phyloP scores from a whole-genome alignment of 2,888 invertebrate species.

The Leucania comma region DNA sequence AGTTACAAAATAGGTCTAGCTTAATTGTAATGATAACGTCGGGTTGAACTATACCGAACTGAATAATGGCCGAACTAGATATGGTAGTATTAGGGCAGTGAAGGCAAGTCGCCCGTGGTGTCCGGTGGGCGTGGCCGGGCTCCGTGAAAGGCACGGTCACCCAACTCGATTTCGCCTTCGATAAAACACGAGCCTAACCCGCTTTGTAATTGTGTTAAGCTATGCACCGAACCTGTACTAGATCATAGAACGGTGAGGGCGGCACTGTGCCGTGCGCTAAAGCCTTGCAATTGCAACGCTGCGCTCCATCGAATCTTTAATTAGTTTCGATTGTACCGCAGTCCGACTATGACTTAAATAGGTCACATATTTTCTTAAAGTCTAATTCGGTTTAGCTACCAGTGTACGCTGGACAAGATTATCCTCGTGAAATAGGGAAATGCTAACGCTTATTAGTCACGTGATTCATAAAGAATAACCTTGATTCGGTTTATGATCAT shows the following conservation, averaged over 20 bases:
- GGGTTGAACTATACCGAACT: slow-evolving; percentile 63
- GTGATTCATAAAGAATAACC: slow-evolving; percentile 75
- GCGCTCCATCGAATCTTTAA: slow-evolving; percentile 76
- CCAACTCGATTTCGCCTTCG: slow-evolving; percentile 82
- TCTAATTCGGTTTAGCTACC: slow-evolving; percentile 18
- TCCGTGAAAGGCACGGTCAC: slow-evolving; percentile 85
- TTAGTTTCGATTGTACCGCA: slow-evolving; percentile 76
- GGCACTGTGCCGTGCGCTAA: slow-evolving; percentile 55
- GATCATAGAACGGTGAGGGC: slow-evolving; percentile 62
- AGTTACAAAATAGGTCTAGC: slow-evolving; percentile 59
- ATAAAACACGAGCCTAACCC: slow-evolving; percentile 75
- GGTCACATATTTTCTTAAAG: slow-evolving; percentile 71
- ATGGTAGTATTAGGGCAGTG: slow-evolving; percentile 73
- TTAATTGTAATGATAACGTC: slow-evolving; percentile 71
- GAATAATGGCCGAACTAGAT: slow-evolving; percentile 69
- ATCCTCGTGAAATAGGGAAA: slow-evolving; percentile 63
- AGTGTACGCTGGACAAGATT: not conserved
- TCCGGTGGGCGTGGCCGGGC: slow-evolving; percentile 78
- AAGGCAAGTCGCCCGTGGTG: slow-evolving; percentile 73
- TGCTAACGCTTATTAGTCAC: slow-evolving; percentile 69
- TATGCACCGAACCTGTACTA: slow-evolving; percentile 74
- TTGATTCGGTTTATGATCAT: slow-evolving; percentile 75
- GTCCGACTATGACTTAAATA: slow-evolving; percentile 70
- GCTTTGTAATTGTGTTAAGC: slow-evolving; percentile 73
- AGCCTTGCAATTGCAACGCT: slow-evolving; percentile 68